Conservation (phyloP, 2,797 vertebrate genomes). For the Naso thynnoides region DNA sequence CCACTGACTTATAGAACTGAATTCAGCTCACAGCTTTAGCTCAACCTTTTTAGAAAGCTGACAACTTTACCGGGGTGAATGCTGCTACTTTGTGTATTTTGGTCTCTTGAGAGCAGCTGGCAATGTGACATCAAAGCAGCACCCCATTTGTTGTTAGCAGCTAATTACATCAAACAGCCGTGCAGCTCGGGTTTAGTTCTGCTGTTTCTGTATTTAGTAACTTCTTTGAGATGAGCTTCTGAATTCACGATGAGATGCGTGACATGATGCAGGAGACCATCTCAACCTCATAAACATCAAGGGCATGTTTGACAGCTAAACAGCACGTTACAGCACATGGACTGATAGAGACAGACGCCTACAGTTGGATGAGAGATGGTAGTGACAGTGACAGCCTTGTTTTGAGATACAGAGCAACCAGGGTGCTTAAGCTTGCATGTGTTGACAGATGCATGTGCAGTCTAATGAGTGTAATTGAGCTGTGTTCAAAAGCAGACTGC, state of each 20-base stretch:
- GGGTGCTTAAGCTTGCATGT: slow-evolving; percentile 30
- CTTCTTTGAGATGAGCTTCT: slow-evolving; percentile 61
- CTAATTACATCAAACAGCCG: slow-evolving; percentile 80
- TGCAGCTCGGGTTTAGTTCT: slow-evolving; percentile 52
- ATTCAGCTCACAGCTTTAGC: slow-evolving; percentile 27
- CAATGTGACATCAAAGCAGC: slow-evolving; percentile 73
- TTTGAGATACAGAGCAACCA: slow-evolving; percentile 27
- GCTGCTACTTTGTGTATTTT: slow-evolving; percentile 45
- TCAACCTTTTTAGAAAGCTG: slow-evolving; percentile 53
- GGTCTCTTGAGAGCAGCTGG: slow-evolving; percentile 64
- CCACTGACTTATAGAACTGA: slow-evolving; percentile 28
- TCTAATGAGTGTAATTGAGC: slow-evolving; percentile 51
- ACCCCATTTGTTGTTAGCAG: slow-evolving; percentile 65
- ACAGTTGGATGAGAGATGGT: slow-evolving; percentile 32
- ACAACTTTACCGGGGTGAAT: slow-evolving; percentile 63
- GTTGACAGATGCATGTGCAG: slow-evolving; percentile 29
- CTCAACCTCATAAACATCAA: slow-evolving; percentile 58
- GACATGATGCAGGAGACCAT: slow-evolving; percentile 52
- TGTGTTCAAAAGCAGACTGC: slow-evolving; percentile 27
- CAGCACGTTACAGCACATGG: slow-evolving; percentile 33
- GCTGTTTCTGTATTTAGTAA: slow-evolving; percentile 71
- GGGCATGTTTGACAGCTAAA: slow-evolving; percentile 55
- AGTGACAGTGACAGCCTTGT: slow-evolving; percentile 57
- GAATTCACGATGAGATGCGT: slow-evolving; percentile 64
- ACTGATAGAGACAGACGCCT: slow-evolving; percentile 29